Evolutionary conservation across 2,888 invertebrate genomes (phyloP).

Genomic region (Julus scanicus): DNA sequence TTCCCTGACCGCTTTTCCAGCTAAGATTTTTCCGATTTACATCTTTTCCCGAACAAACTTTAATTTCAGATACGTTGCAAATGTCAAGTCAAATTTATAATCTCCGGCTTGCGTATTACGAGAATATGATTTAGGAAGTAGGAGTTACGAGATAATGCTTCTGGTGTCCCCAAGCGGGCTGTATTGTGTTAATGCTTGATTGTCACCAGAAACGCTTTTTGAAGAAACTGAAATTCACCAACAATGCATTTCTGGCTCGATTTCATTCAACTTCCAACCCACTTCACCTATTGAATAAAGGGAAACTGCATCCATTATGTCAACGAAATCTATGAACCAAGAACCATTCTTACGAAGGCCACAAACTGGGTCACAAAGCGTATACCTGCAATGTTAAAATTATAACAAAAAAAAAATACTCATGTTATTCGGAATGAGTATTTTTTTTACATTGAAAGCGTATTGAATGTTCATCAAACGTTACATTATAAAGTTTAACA

Average conservation of each 20-base stretch:
- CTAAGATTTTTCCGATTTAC: conserved; percentile 21
- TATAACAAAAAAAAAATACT: too few species aligned
- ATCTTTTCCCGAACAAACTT: conserved; percentile 30
- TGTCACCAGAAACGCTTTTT: conserved; percentile 3
- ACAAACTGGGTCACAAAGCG: too few species aligned
- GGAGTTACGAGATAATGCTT: background rate
- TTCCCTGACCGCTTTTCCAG: background rate
- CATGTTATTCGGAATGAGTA: too few species aligned
- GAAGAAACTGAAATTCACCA: background rate
- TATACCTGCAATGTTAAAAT: too few species aligned
- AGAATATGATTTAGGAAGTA: conserved; percentile 24
- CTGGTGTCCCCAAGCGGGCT: background rate
- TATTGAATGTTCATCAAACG: too few species aligned
- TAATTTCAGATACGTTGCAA: conserved; percentile 36
- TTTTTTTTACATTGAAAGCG: too few species aligned
- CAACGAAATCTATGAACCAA: too few species aligned
- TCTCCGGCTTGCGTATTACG: background rate
- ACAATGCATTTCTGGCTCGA: background rate
- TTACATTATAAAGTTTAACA: too few species aligned
- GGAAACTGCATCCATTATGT: background rate
- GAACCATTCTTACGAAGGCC: too few species aligned
- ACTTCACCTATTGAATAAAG: background rate
- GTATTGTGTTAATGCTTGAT: conserved; percentile 11
- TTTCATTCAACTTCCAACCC: background rate
- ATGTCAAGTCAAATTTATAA: conserved; percentile 36